These are phyloP conservation scores for Danio aesculapii DNA, from an alignment of 2,797 vertebrate species.

Conservation along the genomic window DNA sequence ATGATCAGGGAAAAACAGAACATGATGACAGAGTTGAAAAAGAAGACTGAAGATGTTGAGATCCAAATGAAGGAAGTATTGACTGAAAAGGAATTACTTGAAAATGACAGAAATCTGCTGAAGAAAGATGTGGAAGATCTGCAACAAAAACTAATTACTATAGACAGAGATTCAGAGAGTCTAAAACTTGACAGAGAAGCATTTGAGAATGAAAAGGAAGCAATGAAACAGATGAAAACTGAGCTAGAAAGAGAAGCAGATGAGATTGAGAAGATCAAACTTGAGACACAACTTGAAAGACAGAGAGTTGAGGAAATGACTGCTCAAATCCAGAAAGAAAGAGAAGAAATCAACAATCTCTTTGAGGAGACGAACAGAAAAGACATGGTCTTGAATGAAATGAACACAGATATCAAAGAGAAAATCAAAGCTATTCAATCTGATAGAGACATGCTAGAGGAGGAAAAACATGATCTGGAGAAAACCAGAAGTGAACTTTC, in stretches of 20 bases:
- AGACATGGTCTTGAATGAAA: neutral
- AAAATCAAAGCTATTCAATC: too few species aligned
- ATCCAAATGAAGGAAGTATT: too few species aligned
- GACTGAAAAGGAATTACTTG: too few species aligned
- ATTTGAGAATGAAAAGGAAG: slow-evolving; percentile 8
- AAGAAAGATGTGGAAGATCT: neutral
- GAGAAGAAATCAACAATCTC: neutral
- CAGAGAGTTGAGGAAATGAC: neutral
- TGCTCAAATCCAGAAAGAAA: slow-evolving; percentile 29
- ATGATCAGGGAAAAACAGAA: too few species aligned
- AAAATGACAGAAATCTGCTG: too few species aligned
- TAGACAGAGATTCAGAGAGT: neutral
- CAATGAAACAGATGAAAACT: neutral
- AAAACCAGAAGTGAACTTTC: too few species aligned
- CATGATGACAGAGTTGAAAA: too few species aligned
- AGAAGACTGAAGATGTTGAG: too few species aligned
- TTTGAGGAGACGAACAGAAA: neutral
- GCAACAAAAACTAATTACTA: too few species aligned
- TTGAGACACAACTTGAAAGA: neutral
- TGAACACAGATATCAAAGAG: too few species aligned
- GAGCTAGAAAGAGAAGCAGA: slow-evolving; percentile 1
- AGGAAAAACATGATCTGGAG: too few species aligned
- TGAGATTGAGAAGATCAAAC: slow-evolving; percentile 6
- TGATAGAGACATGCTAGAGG: too few species aligned
- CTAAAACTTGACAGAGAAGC: neutral